phyloP scores from a whole-genome alignment of 2,113 vertebrate species.

The Mormyrus lacerda region DNA sequence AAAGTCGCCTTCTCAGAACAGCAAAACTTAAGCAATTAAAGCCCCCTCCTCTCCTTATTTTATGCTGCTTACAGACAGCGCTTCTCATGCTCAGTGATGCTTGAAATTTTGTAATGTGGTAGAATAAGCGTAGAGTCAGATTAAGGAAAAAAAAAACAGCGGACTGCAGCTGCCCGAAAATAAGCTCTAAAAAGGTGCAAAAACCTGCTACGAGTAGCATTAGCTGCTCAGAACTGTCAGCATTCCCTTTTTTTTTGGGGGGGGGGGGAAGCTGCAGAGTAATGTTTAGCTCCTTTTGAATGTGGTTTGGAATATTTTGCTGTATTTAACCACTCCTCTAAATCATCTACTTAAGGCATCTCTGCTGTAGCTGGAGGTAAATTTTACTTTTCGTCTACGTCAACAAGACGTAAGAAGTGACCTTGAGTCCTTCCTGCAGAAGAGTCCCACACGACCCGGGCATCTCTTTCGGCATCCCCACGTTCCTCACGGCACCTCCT shows the following conservation, averaged over 20 bases:
- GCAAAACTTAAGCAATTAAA: not conserved
- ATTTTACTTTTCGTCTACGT: not conserved
- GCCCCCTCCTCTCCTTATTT: not conserved
- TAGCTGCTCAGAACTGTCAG: not conserved
- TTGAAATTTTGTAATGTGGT: not conserved
- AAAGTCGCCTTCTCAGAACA: not conserved
- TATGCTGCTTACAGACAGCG: not conserved
- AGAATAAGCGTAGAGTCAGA: not conserved
- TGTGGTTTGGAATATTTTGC: not conserved
- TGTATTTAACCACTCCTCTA: not conserved
- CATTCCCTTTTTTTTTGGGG: not conserved
- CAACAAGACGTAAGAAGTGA: not conserved
- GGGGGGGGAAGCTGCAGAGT: not conserved
- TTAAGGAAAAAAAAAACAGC: not conserved
- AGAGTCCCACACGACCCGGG: not conserved
- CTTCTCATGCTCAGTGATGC: not conserved
- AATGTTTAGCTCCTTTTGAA: not conserved
- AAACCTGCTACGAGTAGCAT: not conserved
- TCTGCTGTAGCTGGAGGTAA: not conserved
- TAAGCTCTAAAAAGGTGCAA: not conserved
- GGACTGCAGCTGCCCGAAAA: not conserved
- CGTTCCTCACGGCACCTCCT: not conserved
- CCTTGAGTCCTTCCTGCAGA: not conserved
- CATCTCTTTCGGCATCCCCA: not conserved
- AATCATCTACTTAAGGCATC: not conserved